Evolutionary conservation across 53 echinoderm and acorn worm genomes (phyloP).

Genomic region (Echinarachnius parma): DNA sequence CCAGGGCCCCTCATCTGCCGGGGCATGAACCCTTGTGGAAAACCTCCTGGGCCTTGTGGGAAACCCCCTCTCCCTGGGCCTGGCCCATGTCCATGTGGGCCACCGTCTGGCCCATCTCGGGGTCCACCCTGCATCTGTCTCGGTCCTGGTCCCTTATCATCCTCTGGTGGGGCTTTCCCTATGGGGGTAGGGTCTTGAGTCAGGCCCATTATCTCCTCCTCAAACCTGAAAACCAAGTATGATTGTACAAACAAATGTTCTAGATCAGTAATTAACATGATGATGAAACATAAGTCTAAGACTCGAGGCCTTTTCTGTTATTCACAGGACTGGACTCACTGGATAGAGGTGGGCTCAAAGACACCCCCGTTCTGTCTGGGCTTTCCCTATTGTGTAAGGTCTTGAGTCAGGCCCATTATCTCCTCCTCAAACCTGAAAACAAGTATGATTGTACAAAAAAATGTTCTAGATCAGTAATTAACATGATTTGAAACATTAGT

Average conservation of each 20-base stretch:
- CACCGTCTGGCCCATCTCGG: conserved; percentile 17
- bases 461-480: no score
- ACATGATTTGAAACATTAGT: no score
- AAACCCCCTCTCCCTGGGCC: background rate
- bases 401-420: no score
- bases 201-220: conserved; percentile 38
- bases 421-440: conserved; percentile 33
- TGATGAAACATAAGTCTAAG: no score
- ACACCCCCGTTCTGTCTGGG: no score
- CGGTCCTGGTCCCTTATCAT: background rate
- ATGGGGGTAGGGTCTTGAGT: conserved; percentile 29
- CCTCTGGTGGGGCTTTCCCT: background rate
- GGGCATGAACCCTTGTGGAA: conserved; percentile 20
- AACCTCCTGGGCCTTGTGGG: no score
- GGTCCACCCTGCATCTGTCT: background rate
- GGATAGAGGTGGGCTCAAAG: no score
- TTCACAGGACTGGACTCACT: background rate
- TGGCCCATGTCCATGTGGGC: background rate
- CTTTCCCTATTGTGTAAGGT: no score
- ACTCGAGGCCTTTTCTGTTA: no score
- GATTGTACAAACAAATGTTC: no score
- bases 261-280: no score
- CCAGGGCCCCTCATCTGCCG: conserved; percentile 17
- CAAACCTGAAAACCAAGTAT: conserved; percentile 30
- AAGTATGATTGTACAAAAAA: no score